phyloP scores from a whole-genome alignment of 2,113 vertebrate species.

The Opisthocomus hoazin region DNA sequence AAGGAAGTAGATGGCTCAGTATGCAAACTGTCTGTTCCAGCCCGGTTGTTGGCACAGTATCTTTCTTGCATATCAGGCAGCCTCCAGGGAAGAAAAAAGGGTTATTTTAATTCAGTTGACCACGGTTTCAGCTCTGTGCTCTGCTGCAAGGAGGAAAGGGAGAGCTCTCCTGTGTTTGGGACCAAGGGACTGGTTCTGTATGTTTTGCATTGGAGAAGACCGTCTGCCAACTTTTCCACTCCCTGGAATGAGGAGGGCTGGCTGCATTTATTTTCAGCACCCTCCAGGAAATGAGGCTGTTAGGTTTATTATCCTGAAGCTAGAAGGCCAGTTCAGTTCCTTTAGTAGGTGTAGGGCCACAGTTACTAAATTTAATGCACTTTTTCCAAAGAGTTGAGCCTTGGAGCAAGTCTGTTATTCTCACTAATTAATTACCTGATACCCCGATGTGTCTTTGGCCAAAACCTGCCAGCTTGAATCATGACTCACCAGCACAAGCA shows the following conservation, averaged over 20 bases:
- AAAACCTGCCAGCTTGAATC: background rate
- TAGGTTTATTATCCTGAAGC: constrained; percentile 13
- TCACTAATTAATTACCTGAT: background rate
- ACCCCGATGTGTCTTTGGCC: background rate
- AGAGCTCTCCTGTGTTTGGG: background rate
- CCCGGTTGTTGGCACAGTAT: background rate
- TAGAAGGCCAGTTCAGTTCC: background rate
- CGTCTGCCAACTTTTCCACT: background rate
- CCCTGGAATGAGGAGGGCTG: background rate
- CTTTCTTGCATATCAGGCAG: background rate
- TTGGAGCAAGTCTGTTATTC: background rate
- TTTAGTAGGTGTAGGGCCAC: background rate
- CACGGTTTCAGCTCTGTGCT: background rate
- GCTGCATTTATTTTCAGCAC: constrained; percentile 30
- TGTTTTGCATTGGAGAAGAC: background rate
- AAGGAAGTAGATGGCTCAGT: background rate
- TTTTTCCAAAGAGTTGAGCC: background rate
- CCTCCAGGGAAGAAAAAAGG: background rate
- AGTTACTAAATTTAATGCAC: background rate
- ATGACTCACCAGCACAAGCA: background rate
- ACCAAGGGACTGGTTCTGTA: background rate
- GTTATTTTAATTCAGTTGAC: background rate
- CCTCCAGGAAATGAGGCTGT: constrained; percentile 25
- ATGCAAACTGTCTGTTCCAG: background rate
- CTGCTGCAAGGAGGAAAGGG: background rate